Conservation (phyloP, 2,797 vertebrate species). For the Notolepis coatsorum region DNA sequence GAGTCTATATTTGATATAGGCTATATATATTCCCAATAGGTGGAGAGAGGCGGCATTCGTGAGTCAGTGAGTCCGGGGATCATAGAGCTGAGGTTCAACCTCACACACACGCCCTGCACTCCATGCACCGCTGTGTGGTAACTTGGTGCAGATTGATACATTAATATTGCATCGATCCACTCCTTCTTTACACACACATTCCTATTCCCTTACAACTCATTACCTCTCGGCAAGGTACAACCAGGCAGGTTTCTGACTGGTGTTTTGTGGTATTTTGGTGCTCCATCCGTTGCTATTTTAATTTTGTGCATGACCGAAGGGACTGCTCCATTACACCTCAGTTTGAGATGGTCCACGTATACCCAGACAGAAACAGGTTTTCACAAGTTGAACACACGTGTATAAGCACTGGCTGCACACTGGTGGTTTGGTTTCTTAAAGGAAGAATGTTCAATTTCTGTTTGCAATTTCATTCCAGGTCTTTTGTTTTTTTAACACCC, state of each 20-base stretch:
- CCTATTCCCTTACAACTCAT: constrained; percentile 23
- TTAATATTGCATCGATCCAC: constrained; percentile 70
- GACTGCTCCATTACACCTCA: neutral
- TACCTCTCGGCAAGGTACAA: neutral
- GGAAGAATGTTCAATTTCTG: too few relatives aligned
- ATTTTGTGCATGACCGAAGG: constrained; percentile 15
- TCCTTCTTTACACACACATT: constrained; percentile 17
- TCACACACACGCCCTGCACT: constrained; percentile 36
- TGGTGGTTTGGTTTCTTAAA: neutral
- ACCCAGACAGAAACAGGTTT: neutral
- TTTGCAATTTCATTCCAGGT: too few relatives aligned
- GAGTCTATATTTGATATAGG: constrained; percentile 72
- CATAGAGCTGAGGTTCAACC: constrained; percentile 47
- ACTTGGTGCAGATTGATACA: constrained; percentile 70
- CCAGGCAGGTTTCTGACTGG: neutral
- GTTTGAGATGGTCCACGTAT: constrained; percentile 1
- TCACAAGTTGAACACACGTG: neutral
- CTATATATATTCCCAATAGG: constrained; percentile 41
- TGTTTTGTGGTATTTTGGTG: constrained; percentile 1
- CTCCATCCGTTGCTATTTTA: constrained; percentile 10
- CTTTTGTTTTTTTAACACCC: too few relatives aligned
- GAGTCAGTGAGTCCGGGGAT: constrained; percentile 49
- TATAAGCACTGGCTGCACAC: neutral
- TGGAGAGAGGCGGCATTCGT: constrained; percentile 43
- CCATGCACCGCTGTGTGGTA: constrained; percentile 54